Conservation (phyloP, 2,797 vertebrate species). For the Lophotriccus pileatus region DNA sequence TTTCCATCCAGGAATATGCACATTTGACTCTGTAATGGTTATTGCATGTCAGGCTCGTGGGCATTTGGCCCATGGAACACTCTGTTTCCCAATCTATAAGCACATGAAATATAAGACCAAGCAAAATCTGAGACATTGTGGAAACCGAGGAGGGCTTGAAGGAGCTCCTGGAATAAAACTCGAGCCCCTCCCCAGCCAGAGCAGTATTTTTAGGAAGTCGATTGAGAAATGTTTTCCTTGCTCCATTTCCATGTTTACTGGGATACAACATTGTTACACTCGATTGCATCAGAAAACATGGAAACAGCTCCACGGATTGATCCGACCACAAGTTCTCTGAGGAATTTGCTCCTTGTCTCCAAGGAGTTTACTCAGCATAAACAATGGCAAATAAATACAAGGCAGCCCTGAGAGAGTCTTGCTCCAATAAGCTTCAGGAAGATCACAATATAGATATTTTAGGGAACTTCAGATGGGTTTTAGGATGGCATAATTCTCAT, state of each 20-base stretch:
- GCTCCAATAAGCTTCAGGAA: neutral
- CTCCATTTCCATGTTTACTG: conserved; percentile 70
- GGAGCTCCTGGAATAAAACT: conserved; percentile 50
- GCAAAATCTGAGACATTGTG: conserved; percentile 27
- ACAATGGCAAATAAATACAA: conserved; percentile 45
- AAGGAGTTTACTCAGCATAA: conserved; percentile 70
- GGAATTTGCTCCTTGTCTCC: conserved; percentile 62
- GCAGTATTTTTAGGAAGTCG: conserved; percentile 64
- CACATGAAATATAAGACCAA: conserved; percentile 41
- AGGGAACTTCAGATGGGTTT: neutral
- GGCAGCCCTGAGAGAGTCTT: neutral
- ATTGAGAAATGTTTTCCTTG: conserved; percentile 64
- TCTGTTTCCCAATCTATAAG: conserved; percentile 33
- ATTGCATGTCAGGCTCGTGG: conserved; percentile 55
- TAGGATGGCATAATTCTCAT: neutral
- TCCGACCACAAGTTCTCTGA: conserved; percentile 39
- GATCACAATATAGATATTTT: neutral
- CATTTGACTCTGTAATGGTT: conserved; percentile 30
- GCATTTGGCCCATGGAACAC: neutral
- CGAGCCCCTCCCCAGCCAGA: conserved; percentile 3
- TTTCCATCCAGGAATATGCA: conserved; percentile 34
- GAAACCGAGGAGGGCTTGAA: conserved; percentile 44
- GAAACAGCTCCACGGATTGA: conserved; percentile 62
- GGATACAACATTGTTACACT: conserved; percentile 68
- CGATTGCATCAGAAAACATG: conserved; percentile 76